Percentiles rank a stretch among this genome's conserved stretches.
phyloP scores from a whole-genome alignment of 2,113 vertebrate genomes.

The Labeo rohita region DNA sequence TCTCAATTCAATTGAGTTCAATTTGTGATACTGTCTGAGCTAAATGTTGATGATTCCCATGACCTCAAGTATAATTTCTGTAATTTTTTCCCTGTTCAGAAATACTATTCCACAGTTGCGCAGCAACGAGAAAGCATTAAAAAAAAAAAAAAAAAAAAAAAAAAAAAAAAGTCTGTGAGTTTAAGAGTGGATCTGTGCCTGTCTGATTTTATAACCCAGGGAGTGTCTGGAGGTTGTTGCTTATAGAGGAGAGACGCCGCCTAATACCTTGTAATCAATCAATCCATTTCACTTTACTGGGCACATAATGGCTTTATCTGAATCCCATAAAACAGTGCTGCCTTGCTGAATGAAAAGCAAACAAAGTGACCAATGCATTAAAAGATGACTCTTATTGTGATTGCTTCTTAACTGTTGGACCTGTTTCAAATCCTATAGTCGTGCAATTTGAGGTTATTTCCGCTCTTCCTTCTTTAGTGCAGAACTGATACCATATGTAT shows the following conservation, averaged over 20 bases:
- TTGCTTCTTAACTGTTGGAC: slow-evolving; percentile 16
- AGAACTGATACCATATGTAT: neutral
- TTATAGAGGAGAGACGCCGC: slow-evolving; percentile 29
- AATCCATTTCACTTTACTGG: slow-evolving; percentile 34
- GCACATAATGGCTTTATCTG: slow-evolving; percentile 42
- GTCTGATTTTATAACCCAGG: slow-evolving; percentile 2
- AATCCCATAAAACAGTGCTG: slow-evolving; percentile 29
- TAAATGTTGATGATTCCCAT: neutral
- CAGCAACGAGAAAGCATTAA: neutral
- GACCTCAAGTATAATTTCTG: neutral
- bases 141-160: neutral
- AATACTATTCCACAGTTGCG: neutral
- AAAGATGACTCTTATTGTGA: slow-evolving; percentile 7
- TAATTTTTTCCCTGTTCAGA: neutral
- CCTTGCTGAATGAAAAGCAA: slow-evolving; percentile 19
- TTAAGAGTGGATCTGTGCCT: neutral
- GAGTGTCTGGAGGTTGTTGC: slow-evolving; percentile 32
- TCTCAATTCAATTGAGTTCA: neutral
- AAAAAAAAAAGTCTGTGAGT: neutral
- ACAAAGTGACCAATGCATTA: slow-evolving; percentile 38
- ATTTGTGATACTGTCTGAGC: neutral
- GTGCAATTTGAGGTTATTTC: slow-evolving; percentile 14
- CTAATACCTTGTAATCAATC: slow-evolving; percentile 48
- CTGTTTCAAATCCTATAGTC: neutral
- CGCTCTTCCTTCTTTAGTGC: neutral